phyloP scores from a whole-genome alignment of 2,113 vertebrate species.

The Austrofundulus limnaeus region DNA sequence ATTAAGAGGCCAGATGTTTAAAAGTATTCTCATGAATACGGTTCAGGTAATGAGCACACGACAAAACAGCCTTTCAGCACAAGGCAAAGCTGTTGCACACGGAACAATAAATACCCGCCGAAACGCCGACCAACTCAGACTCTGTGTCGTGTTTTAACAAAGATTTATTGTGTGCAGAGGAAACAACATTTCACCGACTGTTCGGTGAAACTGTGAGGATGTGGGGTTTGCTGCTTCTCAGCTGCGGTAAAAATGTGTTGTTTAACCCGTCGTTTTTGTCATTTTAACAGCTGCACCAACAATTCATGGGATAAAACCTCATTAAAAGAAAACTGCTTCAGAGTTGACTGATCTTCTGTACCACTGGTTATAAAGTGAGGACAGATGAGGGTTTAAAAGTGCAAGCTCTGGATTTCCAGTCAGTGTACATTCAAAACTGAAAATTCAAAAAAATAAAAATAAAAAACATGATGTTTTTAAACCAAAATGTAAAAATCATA shows the following conservation, averaged over 20 bases:
- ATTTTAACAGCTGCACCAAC: not conserved
- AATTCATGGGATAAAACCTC: not conserved
- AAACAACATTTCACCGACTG: not conserved
- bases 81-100: constrained; percentile 22
- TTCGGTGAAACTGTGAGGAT: not conserved
- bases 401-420: not conserved
- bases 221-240: not conserved
- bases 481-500: no score
- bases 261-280: not conserved
- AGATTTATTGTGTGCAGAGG: not conserved
- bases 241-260: no score
- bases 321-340: not conserved
- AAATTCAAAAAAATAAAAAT: no score
- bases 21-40: constrained; percentile 71
- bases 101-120: no score
- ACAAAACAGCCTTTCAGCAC: constrained; percentile 17
- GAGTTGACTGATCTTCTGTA: not conserved
- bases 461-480: no score
- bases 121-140: no score
- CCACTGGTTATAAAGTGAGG: no score
- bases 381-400: no score
- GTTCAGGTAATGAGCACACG: constrained; percentile 62
- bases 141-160: no score
- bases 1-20: constrained; percentile 78
- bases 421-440: no score